Evolutionary conservation across 2,113 vertebrate species (phyloP), one percentile per base, ranked within the genome.

Genomic region (Dasypus novemcinctus): DNA sequence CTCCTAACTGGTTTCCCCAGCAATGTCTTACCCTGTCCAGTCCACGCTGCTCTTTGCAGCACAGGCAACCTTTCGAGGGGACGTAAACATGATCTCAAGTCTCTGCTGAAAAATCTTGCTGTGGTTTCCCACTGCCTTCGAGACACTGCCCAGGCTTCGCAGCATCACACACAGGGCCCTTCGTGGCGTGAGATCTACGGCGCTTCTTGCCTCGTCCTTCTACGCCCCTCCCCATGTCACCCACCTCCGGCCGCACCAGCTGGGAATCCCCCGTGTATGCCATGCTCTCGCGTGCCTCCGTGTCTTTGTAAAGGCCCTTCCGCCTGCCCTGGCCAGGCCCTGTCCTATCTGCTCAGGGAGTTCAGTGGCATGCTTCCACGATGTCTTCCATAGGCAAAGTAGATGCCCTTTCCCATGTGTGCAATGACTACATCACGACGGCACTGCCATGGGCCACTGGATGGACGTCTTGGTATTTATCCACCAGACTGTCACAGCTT

Each of bases 141-240:
- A 27, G 63, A 57, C 15, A n/a, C 66, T 13, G 31, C 38, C 10
- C 23, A 2, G 15, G 15, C 4, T 33, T 71, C 14, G 31, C 3
- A 10, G 43, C n/a, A 4, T 41, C 7, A 1, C 9, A 2, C 17
- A 3, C 4, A 3, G 25, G 38, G 46, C 23, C 64, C 33, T 41
- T 29, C 36, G 4, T 33, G 46, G 46, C 29, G 25, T 4, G 9
- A 1, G 0, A 27, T n/a, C 52, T 43, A 4, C 1, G 15, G 29
- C 36, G 14, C 7, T 33, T 59, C 13, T 33, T 27, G 14, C 52
- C 61, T 66, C 1, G 0, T 41, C 18, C n/a, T n/a, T 20, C 36
- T 36, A 23, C 38, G 15, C 1, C 5, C 14, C 15, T 75, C n/a
- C 5, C 23, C 9, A 0, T 0, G 2, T 15, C 14, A 27, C 54